These are phyloP conservation scores for Cheilosia vulpina DNA, from an alignment of 2,888 invertebrate genomes.

Conservation along the genomic window DNA sequence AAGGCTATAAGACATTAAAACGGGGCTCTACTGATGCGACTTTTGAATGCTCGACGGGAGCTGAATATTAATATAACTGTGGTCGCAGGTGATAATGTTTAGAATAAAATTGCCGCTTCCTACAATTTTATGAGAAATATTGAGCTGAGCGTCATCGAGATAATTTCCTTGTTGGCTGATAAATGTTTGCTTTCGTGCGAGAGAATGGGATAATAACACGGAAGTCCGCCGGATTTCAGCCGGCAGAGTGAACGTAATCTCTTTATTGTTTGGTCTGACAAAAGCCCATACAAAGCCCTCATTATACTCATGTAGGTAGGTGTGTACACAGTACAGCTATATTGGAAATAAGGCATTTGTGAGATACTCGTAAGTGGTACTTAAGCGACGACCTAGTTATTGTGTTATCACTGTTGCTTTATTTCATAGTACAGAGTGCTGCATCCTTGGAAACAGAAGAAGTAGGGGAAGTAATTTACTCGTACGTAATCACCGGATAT, in stretches of 20 bases:
- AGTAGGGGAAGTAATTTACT: too few relatives aligned
- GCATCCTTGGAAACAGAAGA: too few relatives aligned
- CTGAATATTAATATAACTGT: slow-evolving; percentile 2
- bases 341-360: not conserved
- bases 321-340: not conserved
- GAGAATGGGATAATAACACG: not conserved
- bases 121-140: slow-evolving; percentile 16
- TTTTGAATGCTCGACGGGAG: too few relatives aligned
- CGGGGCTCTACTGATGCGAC: too few relatives aligned
- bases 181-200: slow-evolving; percentile 7
- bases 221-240: not conserved
- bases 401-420: not conserved
- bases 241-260: not conserved
- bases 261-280: not conserved
- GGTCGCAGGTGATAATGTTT: slow-evolving; percentile 5
- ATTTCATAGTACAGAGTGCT: too few relatives aligned
- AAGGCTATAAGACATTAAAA: too few relatives aligned
- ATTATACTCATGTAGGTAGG: not conserved
- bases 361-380: not conserved
- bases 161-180: slow-evolving; percentile 39
- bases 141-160: slow-evolving; percentile 34
- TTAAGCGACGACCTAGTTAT: slow-evolving; percentile 1
- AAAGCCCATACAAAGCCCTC: not conserved
- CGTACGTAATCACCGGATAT: too few relatives aligned
- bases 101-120: not conserved